Evolutionary conservation across 2,888 invertebrate species (phyloP).

Genomic region (Machimus atricapillus): DNA sequence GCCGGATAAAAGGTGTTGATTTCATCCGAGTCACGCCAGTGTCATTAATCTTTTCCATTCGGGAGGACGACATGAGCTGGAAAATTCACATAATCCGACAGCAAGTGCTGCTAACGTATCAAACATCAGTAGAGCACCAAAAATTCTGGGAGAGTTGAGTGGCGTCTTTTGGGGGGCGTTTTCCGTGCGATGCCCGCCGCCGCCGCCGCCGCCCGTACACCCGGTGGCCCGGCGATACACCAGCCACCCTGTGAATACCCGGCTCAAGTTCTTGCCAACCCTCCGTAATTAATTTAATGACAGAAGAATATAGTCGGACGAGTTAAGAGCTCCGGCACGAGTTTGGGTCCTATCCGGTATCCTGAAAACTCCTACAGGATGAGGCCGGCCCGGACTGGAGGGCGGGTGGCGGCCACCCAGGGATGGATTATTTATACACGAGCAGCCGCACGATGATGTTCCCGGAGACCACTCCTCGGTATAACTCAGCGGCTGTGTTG

Average conservation of each 20-base stretch:
- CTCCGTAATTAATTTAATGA: constrained; percentile 37
- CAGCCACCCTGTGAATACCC: background rate
- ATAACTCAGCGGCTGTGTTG: constrained; percentile 7
- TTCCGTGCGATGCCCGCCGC: background rate
- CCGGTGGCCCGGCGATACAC: background rate
- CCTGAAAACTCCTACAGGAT: background rate
- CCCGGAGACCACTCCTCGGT: background rate
- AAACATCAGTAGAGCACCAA: constrained; percentile 23
- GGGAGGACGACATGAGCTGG: constrained; percentile 25
- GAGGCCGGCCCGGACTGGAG: background rate
- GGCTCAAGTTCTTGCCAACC: constrained; percentile 22
- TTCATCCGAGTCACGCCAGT: constrained; percentile 27
- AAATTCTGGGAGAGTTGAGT: background rate
- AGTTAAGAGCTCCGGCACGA: constrained; percentile 29
- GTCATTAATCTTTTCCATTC: constrained; percentile 37
- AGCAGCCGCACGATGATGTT: background rate
- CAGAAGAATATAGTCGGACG: constrained; percentile 29
- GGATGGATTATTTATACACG: constrained; percentile 8
- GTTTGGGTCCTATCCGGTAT: constrained; percentile 20
- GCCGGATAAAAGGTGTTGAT: constrained; percentile 30
- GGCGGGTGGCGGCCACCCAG: background rate
- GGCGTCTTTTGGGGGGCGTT: background rate
- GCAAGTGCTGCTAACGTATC: constrained; percentile 29
- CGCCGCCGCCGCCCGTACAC: background rate
- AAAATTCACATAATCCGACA: constrained; percentile 37